phyloP scores from a whole-genome alignment of 1,140 invertebrate species.

The Tetranychus urticae region DNA sequence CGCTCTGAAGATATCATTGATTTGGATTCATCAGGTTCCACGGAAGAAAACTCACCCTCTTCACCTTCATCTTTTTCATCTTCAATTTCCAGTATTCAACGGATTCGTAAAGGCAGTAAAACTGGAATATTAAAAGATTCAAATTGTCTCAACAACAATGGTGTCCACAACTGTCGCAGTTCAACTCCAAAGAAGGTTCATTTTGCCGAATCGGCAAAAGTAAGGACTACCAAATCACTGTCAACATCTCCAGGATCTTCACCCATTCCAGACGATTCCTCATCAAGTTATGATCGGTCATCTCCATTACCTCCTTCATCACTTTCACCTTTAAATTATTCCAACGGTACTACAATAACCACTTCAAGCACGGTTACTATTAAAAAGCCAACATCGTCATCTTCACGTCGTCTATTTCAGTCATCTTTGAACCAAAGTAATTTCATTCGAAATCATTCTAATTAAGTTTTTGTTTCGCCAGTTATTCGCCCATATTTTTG shows the following conservation, averaged over 20 bases:
- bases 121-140: neutral
- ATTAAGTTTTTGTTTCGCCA: too few relatives aligned
- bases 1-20: neutral
- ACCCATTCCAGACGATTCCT: neutral
- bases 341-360: neutral
- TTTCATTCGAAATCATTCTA: too few relatives aligned
- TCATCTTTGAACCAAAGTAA: too few relatives aligned
- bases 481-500: too few relatives aligned
- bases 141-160: neutral
- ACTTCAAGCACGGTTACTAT: neutral
- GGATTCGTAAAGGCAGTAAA: too few relatives aligned
- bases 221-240: neutral
- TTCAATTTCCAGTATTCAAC: too few relatives aligned
- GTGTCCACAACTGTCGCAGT: neutral
- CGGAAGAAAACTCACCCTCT: too few relatives aligned
- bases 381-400: neutral
- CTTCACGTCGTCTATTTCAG: neutral
- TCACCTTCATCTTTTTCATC: too few relatives aligned
- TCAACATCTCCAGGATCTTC: neutral
- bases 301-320: too few relatives aligned
- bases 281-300: too few relatives aligned
- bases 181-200: neutral
- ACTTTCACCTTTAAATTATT: neutral
- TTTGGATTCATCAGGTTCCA: neutral
- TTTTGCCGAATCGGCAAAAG: neutral